A percentile compares a stretch with the other conserved stretches of the same genome.
These are phyloP conservation scores for Pelodiscus sinensis DNA, from an alignment of 2,113 vertebrate genomes.

Conservation along the genomic window DNA sequence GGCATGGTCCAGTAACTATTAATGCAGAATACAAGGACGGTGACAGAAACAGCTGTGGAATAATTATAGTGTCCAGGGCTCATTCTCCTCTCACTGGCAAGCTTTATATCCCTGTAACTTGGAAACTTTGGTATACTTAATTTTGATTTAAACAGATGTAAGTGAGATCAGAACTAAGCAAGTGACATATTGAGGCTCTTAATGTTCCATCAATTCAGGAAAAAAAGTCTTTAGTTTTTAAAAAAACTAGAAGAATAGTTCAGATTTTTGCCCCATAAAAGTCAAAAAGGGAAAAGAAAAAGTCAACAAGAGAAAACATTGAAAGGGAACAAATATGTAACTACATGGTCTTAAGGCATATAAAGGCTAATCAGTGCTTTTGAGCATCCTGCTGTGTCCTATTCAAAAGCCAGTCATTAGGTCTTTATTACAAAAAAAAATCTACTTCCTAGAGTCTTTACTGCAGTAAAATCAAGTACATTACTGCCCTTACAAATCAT, in stretches of 20 bases:
- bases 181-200: neutral
- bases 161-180: neutral
- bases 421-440: constrained; percentile 48
- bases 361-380: constrained; percentile 61
- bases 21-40: constrained; percentile 4
- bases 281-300: constrained; percentile 54
- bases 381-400: constrained; percentile 68
- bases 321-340: constrained; percentile 54
- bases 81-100: neutral
- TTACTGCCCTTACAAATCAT: constrained; percentile 8
- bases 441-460: constrained; percentile 61
- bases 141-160: neutral
- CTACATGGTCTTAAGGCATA: constrained; percentile 22
- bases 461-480: constrained; percentile 61
- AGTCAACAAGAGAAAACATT: neutral
- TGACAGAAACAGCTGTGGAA: neutral
- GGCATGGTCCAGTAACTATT: neutral
- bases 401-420: constrained; percentile 63
- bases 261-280: constrained; percentile 26
- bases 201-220: constrained; percentile 1
- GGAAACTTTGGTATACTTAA: neutral
- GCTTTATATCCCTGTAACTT: neutral
- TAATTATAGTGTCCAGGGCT: neutral
- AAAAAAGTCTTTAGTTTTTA: neutral
- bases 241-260: neutral